Conservation (phyloP, 2,113 vertebrate genomes). For the Pseudorasbora parva region DNA sequence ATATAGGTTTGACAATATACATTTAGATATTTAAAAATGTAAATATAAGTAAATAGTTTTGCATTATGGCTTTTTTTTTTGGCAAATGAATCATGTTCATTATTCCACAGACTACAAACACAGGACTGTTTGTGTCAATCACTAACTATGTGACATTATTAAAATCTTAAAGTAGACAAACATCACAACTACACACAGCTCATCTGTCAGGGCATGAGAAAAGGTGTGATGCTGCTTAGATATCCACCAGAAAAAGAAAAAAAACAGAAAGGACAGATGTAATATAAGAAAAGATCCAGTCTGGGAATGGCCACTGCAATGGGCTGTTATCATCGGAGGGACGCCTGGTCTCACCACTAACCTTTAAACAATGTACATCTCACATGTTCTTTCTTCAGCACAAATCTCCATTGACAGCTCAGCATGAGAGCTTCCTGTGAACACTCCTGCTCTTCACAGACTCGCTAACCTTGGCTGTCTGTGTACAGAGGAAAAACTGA, state of each 20-base stretch:
- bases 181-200: constrained; percentile 34
- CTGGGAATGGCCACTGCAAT: constrained; percentile 12
- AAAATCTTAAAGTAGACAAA: constrained; percentile 12
- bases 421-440: constrained; percentile 4
- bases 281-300: constrained; percentile 34
- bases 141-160: constrained; percentile 15
- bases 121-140: background rate
- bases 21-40: no score
- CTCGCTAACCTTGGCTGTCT: background rate
- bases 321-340: constrained; percentile 20
- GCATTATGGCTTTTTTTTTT: no score
- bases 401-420: constrained; percentile 61
- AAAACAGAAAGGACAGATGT: constrained; percentile 26
- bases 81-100: background rate
- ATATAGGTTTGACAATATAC: no score
- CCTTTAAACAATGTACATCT: constrained; percentile 42
- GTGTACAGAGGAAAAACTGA: background rate
- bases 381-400: constrained; percentile 37
- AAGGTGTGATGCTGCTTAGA: constrained; percentile 12
- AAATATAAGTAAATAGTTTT: no score
- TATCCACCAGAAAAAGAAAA: background rate
- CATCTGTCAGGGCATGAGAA: constrained; percentile 27
- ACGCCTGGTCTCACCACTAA: constrained; percentile 26
- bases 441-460: background rate
- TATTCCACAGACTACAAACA: background rate